A percentile compares a stretch with the other conserved stretches of the same genome.
Evolutionary conservation across 2,797 vertebrate species (phyloP).

Genomic region (Anolis apletophallus): DNA sequence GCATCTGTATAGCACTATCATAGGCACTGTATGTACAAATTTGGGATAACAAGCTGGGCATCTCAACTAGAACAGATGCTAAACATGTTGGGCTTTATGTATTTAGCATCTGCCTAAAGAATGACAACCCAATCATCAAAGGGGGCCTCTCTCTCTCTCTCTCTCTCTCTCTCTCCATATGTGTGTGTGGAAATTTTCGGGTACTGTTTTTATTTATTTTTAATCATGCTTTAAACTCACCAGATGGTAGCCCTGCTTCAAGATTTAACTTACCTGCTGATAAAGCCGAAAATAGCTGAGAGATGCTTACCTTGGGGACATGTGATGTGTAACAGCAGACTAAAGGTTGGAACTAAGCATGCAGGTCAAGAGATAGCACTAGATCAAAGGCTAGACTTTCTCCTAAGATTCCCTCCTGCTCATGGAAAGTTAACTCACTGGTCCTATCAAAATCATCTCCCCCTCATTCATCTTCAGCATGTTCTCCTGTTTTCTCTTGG

Average conservation of each 20-base stretch:
- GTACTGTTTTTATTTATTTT: background rate
- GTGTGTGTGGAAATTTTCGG: background rate
- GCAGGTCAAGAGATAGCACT: background rate
- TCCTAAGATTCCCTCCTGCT: background rate
- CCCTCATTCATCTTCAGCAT: background rate
- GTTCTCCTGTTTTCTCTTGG: background rate
- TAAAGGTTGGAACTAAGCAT: background rate
- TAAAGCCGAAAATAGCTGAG: constrained; percentile 4
- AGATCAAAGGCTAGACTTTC: background rate
- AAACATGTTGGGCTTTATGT: background rate
- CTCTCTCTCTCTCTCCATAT: too few relatives aligned
- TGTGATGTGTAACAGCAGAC: background rate
- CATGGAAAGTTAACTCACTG: background rate
- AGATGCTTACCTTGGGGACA: background rate
- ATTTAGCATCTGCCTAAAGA: background rate
- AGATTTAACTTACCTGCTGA: constrained; percentile 18
- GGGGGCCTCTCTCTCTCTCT: background rate
- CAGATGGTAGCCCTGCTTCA: background rate
- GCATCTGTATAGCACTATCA: background rate
- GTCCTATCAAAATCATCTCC: too few relatives aligned
- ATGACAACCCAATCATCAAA: background rate
- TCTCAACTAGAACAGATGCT: background rate
- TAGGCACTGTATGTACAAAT: background rate
- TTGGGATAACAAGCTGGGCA: background rate
- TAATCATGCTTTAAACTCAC: background rate